These are phyloP conservation scores for Cacoxenus indagator DNA, from an alignment of 2,888 invertebrate species.

Conservation along the genomic window DNA sequence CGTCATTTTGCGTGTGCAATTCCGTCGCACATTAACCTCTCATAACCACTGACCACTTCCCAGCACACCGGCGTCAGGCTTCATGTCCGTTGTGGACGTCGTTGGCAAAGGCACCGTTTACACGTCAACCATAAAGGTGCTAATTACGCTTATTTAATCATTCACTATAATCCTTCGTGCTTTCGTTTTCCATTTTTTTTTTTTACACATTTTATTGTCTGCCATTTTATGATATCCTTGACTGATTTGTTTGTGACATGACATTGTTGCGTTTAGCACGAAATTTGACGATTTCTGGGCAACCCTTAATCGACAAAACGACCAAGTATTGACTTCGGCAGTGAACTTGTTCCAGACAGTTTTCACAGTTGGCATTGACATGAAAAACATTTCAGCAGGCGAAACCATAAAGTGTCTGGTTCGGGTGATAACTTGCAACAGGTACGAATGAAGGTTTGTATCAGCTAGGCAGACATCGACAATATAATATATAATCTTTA, in stretches of 20 bases:
- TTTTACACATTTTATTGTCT: conserved; percentile 14
- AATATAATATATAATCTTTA: no score
- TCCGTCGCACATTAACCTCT: conserved; percentile 13
- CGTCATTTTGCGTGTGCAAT: conserved; percentile 12
- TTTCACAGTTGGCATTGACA: neutral
- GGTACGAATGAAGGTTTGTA: no score
- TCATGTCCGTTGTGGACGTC: neutral
- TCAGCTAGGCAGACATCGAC: no score
- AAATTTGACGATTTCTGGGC: conserved; percentile 18
- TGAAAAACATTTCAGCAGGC: neutral
- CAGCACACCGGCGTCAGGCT: conserved; percentile 29
- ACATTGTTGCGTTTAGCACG: conserved; percentile 54
- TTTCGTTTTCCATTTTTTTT: conserved; percentile 25
- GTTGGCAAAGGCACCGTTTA: conserved; percentile 28
- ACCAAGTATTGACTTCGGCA: neutral
- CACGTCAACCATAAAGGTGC: conserved; percentile 59
- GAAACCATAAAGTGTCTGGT: no score
- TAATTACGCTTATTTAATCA: conserved; percentile 69
- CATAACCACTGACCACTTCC: conserved; percentile 25
- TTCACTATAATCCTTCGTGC: conserved; percentile 53
- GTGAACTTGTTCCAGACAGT: neutral
- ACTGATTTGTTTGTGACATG: conserved; percentile 63
- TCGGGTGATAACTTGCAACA: no score
- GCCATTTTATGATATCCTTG: conserved; percentile 40
- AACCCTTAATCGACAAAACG: neutral